Conservation (phyloP, 2,797 vertebrate genomes). For the Sebastolobus alascanus region DNA sequence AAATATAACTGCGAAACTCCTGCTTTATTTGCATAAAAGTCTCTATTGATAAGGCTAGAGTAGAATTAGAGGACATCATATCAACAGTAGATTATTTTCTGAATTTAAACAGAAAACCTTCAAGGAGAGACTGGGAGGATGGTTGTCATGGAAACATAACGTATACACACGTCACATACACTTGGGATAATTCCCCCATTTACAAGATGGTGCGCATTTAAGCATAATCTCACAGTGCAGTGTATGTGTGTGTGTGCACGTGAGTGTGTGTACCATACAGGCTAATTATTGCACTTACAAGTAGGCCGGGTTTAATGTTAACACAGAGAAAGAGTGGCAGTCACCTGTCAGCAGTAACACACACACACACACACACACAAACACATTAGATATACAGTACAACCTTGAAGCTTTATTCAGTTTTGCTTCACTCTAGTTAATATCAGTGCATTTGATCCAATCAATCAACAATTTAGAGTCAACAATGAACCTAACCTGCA, state of each 20-base stretch:
- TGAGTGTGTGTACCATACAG: background rate
- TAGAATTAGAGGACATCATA: background rate
- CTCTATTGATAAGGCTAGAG: background rate
- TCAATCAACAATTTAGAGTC: too few relatives aligned
- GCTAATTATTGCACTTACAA: background rate
- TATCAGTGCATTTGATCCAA: background rate
- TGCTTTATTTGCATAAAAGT: background rate
- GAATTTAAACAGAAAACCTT: background rate
- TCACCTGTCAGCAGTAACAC: background rate
- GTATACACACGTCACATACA: background rate
- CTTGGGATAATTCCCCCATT: background rate
- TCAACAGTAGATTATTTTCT: background rate
- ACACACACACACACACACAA: background rate
- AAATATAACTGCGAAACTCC: too few relatives aligned
- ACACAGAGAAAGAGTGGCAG: background rate
- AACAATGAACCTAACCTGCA: too few relatives aligned
- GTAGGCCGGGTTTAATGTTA: background rate
- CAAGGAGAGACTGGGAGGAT: background rate
- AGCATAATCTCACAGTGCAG: background rate
- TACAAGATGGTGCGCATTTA: background rate
- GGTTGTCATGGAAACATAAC: background rate
- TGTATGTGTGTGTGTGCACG: background rate
- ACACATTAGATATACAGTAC: background rate
- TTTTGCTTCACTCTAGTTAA: background rate
- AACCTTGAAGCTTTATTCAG: background rate